Evolutionary conservation across 2,888 invertebrate species (phyloP).

Genomic region (Drosophila neonasuta): DNA sequence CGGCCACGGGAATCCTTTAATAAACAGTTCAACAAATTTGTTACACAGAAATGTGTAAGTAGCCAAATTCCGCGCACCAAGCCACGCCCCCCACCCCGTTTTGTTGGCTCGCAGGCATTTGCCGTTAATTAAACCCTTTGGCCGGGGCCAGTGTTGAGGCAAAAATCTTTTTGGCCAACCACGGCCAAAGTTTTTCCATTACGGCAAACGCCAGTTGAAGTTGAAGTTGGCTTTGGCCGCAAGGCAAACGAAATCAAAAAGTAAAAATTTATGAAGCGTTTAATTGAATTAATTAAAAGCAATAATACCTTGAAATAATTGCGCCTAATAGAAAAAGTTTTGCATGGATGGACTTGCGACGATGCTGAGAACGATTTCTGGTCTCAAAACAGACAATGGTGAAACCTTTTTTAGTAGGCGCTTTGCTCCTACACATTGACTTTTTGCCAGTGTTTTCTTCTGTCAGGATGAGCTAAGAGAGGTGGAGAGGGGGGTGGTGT

Average conservation of each 20-base stretch:
- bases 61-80: slow-evolving; percentile 51
- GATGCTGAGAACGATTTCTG: not conserved
- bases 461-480: slow-evolving; percentile 32
- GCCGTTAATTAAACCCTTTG: slow-evolving; percentile 80
- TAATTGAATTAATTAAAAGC: slow-evolving; percentile 81
- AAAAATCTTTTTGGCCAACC: slow-evolving; percentile 57
- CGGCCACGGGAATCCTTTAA: slow-evolving; percentile 69
- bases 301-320: slow-evolving; percentile 79
- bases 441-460: slow-evolving; percentile 25
- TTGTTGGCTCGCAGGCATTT: slow-evolving; percentile 26
- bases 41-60: slow-evolving; percentile 59
- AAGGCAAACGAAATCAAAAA: slow-evolving; percentile 75
- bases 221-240: slow-evolving; percentile 47
- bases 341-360: slow-evolving; percentile 30
- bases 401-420: slow-evolving; percentile 24
- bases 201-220: slow-evolving; percentile 44
- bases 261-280: slow-evolving; percentile 81
- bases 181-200: slow-evolving; percentile 78
- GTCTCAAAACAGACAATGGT: slow-evolving; percentile 25
- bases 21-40: slow-evolving; percentile 61
- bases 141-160: slow-evolving; percentile 24
- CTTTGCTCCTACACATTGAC: slow-evolving; percentile 3
- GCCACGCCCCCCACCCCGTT: slow-evolving; percentile 23
- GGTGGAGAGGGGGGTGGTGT: not conserved
- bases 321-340: slow-evolving; percentile 76